Evolutionary conservation across 2,888 invertebrate genomes (phyloP), one percentile per base, ranked within the genome.

Genomic region (Ectemnius continuus): DNA sequence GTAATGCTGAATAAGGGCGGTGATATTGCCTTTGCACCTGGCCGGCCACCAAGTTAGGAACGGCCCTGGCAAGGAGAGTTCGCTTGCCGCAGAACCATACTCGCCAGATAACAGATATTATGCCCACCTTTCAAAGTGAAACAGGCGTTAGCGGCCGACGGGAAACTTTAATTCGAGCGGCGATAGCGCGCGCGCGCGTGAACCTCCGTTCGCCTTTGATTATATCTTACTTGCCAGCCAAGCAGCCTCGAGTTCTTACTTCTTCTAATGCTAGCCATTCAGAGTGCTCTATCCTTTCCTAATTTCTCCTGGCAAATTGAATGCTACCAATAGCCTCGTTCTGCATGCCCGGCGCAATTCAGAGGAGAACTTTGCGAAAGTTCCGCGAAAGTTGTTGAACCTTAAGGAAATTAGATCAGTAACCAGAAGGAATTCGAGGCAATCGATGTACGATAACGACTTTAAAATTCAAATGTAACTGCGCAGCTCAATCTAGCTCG

Each of bases 61-160:
- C n/a, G n/a, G n/a, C n/a, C n/a, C n/a, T n/a, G n/a, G n/a, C n/a
- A n/a, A n/a, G n/a, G n/a, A n/a, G n/a, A n/a, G n/a, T n/a, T n/a
- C n/a, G n/a, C 72, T 57, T 66, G 47, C 66, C 65, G 81, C 82
- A 75, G 11, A 36, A 11, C 36, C 5, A 77, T 80, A 77, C 78
- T 78, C 65, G 36, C 65, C 82, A 87, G 87, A 87, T 87, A 86
- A 86, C 85, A 87, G 89, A 89, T 88, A 89, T 86, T 84, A 86
- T 84, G 85, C 78, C 74, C 70, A 74, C 81, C 77, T 82, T 85
- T 83, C 84, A 84, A 85, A 86, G 88, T 86, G 85, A 85, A 89
- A 89, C 87, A 86, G 87, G 84, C 87, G 86, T 87, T 87, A 87
- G 82, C 74, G 79, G 70, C 23, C 82, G 80, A 84, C 81, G 85